These are phyloP conservation scores for Petrolisthes cinctipes DNA, from an alignment of 2,888 invertebrate genomes.

Conservation along the genomic window DNA sequence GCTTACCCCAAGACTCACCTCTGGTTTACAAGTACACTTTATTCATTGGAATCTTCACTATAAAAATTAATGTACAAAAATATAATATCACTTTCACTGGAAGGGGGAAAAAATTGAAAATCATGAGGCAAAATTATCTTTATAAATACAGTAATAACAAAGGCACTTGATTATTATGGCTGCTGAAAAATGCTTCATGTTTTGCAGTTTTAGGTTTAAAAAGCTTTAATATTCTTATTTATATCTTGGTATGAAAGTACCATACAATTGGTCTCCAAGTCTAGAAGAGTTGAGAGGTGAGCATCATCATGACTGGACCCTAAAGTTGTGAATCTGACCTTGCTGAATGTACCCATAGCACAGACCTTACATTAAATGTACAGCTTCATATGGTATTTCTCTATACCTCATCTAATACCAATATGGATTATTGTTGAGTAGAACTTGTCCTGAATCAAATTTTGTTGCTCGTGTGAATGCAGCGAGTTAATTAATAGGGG, in stretches of 20 bases:
- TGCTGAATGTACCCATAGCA: slow-evolving; percentile 63
- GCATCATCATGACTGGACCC: slow-evolving; percentile 55
- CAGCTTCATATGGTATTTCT: slow-evolving; percentile 49
- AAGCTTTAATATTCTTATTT: not conserved
- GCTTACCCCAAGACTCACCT: slow-evolving; percentile 51
- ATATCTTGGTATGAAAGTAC: not conserved
- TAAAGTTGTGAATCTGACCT: slow-evolving; percentile 60
- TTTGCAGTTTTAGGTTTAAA: slow-evolving; percentile 25
- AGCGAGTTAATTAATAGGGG: no score
- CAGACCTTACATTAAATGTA: slow-evolving; percentile 62
- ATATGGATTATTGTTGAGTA: not conserved
- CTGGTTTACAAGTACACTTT: slow-evolving; percentile 10
- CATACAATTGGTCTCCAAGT: not conserved
- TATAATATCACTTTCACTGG: not conserved
- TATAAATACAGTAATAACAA: not conserved
- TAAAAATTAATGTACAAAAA: slow-evolving; percentile 3
- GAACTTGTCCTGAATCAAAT: not conserved
- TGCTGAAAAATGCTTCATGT: slow-evolving; percentile 11
- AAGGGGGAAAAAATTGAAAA: not conserved
- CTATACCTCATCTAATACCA: not conserved
- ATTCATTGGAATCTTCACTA: not conserved
- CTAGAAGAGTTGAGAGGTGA: slow-evolving; percentile 51
- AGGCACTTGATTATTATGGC: slow-evolving; percentile 18
- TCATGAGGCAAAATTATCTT: not conserved
- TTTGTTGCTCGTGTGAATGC: not conserved